These are phyloP conservation scores for Ursus arctos DNA, from an alignment of 2,113 vertebrate genomes.

Conservation along the genomic window DNA sequence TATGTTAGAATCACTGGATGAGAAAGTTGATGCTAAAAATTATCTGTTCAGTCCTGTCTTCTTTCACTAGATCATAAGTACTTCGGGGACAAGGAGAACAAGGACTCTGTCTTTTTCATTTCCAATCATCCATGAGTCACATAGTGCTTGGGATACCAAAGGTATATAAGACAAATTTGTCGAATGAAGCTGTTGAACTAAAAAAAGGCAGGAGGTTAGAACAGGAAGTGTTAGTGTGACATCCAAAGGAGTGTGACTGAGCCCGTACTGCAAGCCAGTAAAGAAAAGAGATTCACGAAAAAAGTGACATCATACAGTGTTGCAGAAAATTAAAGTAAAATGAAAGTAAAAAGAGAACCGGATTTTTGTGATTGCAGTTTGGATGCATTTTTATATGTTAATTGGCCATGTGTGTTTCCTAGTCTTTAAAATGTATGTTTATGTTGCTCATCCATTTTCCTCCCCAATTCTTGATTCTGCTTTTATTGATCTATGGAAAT, in stretches of 20 bases:
- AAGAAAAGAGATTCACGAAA: neutral
- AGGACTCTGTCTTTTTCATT: neutral
- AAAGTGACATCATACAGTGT: neutral
- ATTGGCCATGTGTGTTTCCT: neutral
- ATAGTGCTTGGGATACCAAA: neutral
- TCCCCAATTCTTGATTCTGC: neutral
- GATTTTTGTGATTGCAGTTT: neutral
- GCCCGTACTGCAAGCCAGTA: neutral
- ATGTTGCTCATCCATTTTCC: neutral
- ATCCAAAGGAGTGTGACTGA: neutral
- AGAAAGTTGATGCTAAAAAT: slow-evolving; percentile 1
- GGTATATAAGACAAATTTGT: neutral
- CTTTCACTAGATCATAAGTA: slow-evolving; percentile 16
- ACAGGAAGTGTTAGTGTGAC: neutral
- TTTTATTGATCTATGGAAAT: slow-evolving; percentile 15
- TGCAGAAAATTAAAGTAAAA: neutral
- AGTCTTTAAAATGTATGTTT: neutral
- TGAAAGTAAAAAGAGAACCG: neutral
- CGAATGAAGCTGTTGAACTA: neutral
- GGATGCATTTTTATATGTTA: neutral
- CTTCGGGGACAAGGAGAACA: neutral
- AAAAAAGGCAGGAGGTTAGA: neutral
- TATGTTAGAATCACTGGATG: neutral
- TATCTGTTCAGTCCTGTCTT: neutral
- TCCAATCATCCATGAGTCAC: neutral